These are phyloP conservation scores for Cyclophora punctaria DNA, from an alignment of 2,888 invertebrate species.

Conservation along the genomic window DNA sequence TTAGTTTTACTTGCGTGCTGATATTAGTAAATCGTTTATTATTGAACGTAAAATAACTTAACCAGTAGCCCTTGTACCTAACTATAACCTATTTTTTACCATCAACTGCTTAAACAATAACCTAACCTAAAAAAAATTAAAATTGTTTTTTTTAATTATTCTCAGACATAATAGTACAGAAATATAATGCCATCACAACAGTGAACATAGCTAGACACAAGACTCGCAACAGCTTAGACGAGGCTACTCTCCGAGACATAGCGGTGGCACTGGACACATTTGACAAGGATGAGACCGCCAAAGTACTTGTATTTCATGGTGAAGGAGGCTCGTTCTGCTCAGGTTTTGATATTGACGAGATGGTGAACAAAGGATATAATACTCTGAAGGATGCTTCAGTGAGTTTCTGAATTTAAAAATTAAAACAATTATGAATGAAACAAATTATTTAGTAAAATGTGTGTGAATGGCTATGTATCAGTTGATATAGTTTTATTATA, in stretches of 20 bases:
- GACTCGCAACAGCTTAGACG: slow-evolving; percentile 88
- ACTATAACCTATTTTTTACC: too few species aligned
- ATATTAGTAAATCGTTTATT: not conserved
- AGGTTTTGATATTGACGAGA: slow-evolving; percentile 90
- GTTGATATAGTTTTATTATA: too few species aligned
- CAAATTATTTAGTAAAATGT: too few species aligned
- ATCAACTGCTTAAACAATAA: not conserved
- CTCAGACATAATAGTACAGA: slow-evolving; percentile 72
- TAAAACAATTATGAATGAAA: too few species aligned
- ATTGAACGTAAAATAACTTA: not conserved
- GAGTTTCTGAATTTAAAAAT: slow-evolving; percentile 17
- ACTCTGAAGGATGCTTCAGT: slow-evolving; percentile 57
- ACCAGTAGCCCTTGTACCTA: too few species aligned
- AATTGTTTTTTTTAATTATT: slow-evolving; percentile 12
- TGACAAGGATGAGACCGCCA: slow-evolving; percentile 82
- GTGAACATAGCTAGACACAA: slow-evolving; percentile 92
- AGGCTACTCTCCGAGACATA: slow-evolving; percentile 79
- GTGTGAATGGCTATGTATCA: too few species aligned
- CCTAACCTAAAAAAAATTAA: not conserved
- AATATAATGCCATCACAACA: slow-evolving; percentile 79
- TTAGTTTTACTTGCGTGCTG: not conserved
- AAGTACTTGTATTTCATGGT: slow-evolving; percentile 89
- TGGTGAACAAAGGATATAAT: slow-evolving; percentile 67
- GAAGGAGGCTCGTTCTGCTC: slow-evolving; percentile 96
- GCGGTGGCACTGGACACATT: slow-evolving; percentile 83